These are phyloP conservation scores for Apis cerana DNA, from an alignment of 1,140 invertebrate species.

Conservation along the genomic window DNA sequence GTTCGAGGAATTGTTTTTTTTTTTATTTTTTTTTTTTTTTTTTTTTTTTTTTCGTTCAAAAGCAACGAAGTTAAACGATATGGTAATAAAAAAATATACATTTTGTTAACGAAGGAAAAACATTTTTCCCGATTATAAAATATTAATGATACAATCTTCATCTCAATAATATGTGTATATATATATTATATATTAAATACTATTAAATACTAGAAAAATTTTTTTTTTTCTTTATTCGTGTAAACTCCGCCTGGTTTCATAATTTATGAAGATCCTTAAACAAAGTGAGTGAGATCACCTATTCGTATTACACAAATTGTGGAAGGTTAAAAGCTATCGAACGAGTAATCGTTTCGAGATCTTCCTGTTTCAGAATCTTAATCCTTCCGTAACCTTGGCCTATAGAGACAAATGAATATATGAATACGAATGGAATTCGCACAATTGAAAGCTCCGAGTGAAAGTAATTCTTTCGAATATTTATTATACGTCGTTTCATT, in stretches of 20 bases:
- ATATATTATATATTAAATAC: too few species aligned
- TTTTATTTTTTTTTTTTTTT: too few species aligned
- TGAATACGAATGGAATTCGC: neutral
- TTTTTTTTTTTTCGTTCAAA: too few species aligned
- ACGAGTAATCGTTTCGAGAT: neutral
- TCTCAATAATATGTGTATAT: too few species aligned
- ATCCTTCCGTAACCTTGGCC: slow-evolving; percentile 24
- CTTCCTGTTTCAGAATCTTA: slow-evolving; percentile 34
- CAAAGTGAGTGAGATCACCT: slow-evolving; percentile 26
- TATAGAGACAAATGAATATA: slow-evolving; percentile 20
- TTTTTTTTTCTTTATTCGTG: slow-evolving; percentile 1
- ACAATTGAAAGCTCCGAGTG: neutral
- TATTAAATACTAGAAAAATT: neutral
- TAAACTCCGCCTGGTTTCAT: neutral
- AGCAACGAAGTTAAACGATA: too few species aligned
- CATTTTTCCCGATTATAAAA: too few species aligned
- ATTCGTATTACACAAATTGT: neutral
- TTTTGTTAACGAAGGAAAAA: too few species aligned
- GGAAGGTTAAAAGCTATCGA: slow-evolving; percentile 2
- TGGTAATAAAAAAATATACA: too few species aligned
- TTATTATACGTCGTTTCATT: neutral
- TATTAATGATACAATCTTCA: too few species aligned
- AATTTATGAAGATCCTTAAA: neutral
- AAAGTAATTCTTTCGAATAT: neutral
- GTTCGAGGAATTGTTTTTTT: too few species aligned